phyloP scores from a whole-genome alignment of 1,140 invertebrate genomes.

The Drosophila equinoxialis region DNA sequence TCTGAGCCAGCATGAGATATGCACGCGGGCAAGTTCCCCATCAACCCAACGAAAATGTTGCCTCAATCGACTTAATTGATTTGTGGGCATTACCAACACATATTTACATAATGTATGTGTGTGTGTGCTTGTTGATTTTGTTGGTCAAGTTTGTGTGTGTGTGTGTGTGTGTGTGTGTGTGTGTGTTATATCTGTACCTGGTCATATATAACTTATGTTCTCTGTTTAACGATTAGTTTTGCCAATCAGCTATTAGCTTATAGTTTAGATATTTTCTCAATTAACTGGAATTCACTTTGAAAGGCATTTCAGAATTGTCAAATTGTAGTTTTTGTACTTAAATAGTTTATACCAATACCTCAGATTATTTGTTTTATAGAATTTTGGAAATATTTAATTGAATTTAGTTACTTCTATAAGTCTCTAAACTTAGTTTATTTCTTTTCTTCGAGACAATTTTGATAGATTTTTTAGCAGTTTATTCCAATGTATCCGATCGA shows the following conservation, averaged over 20 bases:
- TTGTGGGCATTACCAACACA: slow-evolving; percentile 80
- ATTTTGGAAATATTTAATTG: too few species aligned
- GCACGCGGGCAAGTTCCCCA: slow-evolving; percentile 20
- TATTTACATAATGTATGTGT: slow-evolving; percentile 55
- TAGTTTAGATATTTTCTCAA: not conserved
- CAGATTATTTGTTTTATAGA: too few species aligned
- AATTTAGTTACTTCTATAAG: too few species aligned
- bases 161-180: slow-evolving; percentile 33
- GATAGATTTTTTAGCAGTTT: too few species aligned
- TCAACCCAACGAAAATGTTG: slow-evolving; percentile 46
- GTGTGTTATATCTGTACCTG: slow-evolving; percentile 29
- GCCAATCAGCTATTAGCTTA: slow-evolving; percentile 50
- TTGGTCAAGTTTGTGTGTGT: slow-evolving; percentile 20
- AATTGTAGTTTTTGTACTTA: too few species aligned
- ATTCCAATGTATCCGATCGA: too few species aligned
- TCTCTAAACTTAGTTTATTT: not conserved
- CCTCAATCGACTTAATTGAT: slow-evolving; percentile 82
- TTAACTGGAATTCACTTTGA: too few species aligned
- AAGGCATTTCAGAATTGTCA: too few species aligned
- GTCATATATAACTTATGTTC: slow-evolving; percentile 8
- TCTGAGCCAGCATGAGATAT: not conserved
- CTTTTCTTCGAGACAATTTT: not conserved
- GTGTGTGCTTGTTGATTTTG: slow-evolving; percentile 55
- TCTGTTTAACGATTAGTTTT: slow-evolving; percentile 32
- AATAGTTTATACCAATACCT: too few species aligned